Evolutionary conservation across 2,888 invertebrate species (phyloP).

Genomic region (Pyrochroa serraticornis): DNA sequence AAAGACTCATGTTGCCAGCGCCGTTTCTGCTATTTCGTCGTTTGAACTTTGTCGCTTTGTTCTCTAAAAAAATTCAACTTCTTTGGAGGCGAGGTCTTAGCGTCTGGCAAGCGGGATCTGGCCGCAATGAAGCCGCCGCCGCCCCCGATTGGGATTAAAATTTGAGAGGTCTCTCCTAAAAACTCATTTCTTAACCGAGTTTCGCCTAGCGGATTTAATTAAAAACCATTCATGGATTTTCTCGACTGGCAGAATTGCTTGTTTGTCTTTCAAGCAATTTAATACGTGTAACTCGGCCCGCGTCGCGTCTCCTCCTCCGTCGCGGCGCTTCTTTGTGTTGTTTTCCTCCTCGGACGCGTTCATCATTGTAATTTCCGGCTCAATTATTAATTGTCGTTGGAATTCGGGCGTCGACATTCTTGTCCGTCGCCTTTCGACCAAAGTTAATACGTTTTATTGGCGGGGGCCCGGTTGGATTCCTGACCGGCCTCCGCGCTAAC

Average conservation of each 20-base stretch:
- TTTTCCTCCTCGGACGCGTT: constrained; percentile 6
- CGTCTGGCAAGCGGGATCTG: no score
- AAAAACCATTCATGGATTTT: constrained; percentile 17
- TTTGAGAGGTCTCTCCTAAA: not conserved
- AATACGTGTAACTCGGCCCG: constrained; percentile 8
- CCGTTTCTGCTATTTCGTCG: no score
- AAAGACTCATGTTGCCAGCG: no score
- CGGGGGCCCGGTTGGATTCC: constrained; percentile 41
- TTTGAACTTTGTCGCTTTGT: no score
- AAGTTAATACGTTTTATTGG: constrained; percentile 20
- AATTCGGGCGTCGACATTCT: no score
- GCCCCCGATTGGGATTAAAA: no score
- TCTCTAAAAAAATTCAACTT: no score
- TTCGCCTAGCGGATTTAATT: constrained; percentile 13
- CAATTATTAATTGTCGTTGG: not conserved
- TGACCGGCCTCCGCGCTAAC: constrained; percentile 36
- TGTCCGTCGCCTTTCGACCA: not conserved
- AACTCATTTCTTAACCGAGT: constrained; percentile 7
- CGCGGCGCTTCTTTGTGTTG: constrained; percentile 1
- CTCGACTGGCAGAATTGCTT: constrained; percentile 4
- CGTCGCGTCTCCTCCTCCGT: not conserved
- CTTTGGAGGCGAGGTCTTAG: no score
- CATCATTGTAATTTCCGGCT: constrained; percentile 1
- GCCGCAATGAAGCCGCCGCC: no score
- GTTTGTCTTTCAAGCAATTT: constrained; percentile 1